These are phyloP conservation scores for Campodea augens DNA, from an alignment of 1,140 invertebrate genomes.

Conservation along the genomic window DNA sequence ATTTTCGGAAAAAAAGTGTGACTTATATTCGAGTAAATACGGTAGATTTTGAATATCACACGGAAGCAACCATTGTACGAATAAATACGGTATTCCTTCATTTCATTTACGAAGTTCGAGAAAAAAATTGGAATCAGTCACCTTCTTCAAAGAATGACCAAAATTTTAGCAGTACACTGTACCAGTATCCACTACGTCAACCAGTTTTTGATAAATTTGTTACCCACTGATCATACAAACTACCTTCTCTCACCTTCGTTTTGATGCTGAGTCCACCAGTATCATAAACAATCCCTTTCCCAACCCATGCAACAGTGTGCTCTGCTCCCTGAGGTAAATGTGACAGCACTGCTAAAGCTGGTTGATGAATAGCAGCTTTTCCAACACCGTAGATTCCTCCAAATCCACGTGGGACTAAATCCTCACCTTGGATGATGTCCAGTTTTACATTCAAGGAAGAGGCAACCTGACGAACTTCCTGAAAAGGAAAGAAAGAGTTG, in stretches of 20 bases:
- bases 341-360: conserved; percentile 58
- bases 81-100: too few species aligned
- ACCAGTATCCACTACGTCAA: too few species aligned
- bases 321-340: conserved; percentile 39
- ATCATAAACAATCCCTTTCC: conserved; percentile 85
- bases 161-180: conserved; percentile 7
- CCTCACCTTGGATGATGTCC: conserved; percentile 52
- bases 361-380: conserved; percentile 50
- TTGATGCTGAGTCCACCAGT: conserved; percentile 84
- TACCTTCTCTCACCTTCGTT: conserved; percentile 51
- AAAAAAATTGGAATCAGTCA: too few species aligned
- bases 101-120: too few species aligned
- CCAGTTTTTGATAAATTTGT: too few species aligned
- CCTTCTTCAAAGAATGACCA: neutral
- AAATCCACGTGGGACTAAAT: conserved; percentile 48
- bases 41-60: too few species aligned
- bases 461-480: conserved; percentile 47
- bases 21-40: too few species aligned
- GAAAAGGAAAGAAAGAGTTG: conserved; percentile 14
- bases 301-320: conserved; percentile 67
- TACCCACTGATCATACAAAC: too few species aligned
- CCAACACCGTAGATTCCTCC: conserved; percentile 78
- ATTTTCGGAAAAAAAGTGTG: too few species aligned
- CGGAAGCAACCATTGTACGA: too few species aligned
- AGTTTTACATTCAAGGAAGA: conserved; percentile 39